Evolutionary conservation across 2,797 vertebrate species (phyloP).

Genomic region (Hydrocynus forskahlii): DNA sequence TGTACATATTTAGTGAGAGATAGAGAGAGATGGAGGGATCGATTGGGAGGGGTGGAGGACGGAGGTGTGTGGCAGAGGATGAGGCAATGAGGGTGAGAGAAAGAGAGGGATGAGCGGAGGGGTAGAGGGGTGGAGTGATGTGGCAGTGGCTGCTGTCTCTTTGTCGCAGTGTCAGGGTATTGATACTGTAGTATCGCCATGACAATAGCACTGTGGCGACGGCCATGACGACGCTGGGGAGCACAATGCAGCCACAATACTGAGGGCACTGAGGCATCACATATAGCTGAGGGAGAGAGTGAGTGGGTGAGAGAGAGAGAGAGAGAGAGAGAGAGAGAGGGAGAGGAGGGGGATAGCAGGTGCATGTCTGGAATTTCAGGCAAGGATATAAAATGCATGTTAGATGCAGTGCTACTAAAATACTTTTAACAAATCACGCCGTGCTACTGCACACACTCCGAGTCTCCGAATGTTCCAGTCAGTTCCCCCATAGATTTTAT

Average conservation of each 20-base stretch:
- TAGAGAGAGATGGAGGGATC: constrained; percentile 40
- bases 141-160: constrained; percentile 81
- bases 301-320: constrained; percentile 18
- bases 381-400: constrained; percentile 11
- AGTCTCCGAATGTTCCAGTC: too few relatives aligned
- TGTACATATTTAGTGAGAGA: constrained; percentile 54
- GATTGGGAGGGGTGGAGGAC: constrained; percentile 51
- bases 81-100: constrained; percentile 30
- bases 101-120: constrained; percentile 56
- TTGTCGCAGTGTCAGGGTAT: constrained; percentile 86
- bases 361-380: constrained; percentile 40
- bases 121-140: constrained; percentile 78
- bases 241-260: constrained; percentile 82
- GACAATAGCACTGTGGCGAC: constrained; percentile 80
- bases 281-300: constrained; percentile 54
- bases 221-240: constrained; percentile 79
- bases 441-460: too few relatives aligned
- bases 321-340: constrained; percentile 38
- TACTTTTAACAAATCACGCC: not conserved
- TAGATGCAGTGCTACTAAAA: not conserved
- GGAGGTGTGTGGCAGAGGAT: constrained; percentile 35
- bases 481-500: not conserved
- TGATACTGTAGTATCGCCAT: constrained; percentile 82
- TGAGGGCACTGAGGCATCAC: constrained; percentile 80
- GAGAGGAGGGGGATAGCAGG: constrained; percentile 31